Evolutionary conservation across 2,113 vertebrate genomes (phyloP), one percentile per base, ranked within the genome.

Genomic region (Protobothrops mucrosquamatus): DNA sequence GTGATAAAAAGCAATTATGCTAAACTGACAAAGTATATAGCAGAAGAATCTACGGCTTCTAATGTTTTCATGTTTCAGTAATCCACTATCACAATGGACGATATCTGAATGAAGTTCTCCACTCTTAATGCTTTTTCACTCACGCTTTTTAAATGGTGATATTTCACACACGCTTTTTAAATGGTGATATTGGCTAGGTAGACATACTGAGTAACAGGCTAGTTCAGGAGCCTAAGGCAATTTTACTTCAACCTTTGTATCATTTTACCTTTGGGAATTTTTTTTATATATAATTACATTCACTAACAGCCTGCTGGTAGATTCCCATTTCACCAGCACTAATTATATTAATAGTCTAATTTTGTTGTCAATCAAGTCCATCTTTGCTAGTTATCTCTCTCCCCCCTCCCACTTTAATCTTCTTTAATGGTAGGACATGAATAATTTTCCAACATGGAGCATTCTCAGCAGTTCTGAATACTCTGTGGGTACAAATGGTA

Each of bases 311-410:
- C 57, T 87, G 39, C 85, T 93, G 59, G 34, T 69, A 87, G 48
- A 23, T 46, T 14, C 48, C 51, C 48, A 69, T 87, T 87, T 88
- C 55, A 61, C 48, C 46, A 43, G 29, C 43, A 26, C 43, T 86
- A 90, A 93, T 90, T 87, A 51, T 51, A 69, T 48, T 48, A 87
- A 93, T 91, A 87, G 69, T 56, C 59, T 46, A n/a, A 88, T 91
- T 74, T 91, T 61, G 69, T 46, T 74, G 39, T 89, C 85, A 88
- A 39, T 59, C 26, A 34, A 20, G 8, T 12, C 51, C 8, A 20
- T 1, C 12, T 59, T 34, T 57, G 22, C 39, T 55, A 10, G 54
- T 20, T 64, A 20, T 1, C 15, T 56, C 46, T 57, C 46, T 89
- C 1, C 3, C 43, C 5, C 14, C 46, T 6, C 86, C 2, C 11